Conservation (phyloP, 2,888 invertebrate species). For the Camponotus fellah region DNA sequence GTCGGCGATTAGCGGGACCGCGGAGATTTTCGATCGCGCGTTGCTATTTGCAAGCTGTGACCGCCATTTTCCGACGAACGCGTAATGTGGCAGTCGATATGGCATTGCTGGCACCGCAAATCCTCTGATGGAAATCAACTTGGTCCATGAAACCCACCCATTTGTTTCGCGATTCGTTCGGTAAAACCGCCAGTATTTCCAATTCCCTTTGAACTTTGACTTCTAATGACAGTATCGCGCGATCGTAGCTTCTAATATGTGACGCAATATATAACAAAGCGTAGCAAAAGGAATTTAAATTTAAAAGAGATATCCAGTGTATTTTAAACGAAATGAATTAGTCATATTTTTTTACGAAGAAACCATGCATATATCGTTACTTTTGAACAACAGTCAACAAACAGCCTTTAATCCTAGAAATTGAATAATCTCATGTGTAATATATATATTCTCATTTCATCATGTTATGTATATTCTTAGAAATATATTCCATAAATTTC, state of each 20-base stretch:
- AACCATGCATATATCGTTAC: neutral
- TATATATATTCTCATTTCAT: neutral
- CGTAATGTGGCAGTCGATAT: slow-evolving; percentile 28
- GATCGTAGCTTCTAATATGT: neutral
- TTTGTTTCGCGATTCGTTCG: slow-evolving; percentile 22
- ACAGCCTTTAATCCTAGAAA: slow-evolving; percentile 2
- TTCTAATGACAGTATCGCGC: slow-evolving; percentile 17
- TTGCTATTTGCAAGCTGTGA: neutral
- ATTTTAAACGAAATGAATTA: neutral
- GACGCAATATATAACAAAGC: neutral
- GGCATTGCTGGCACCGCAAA: slow-evolving; percentile 33
- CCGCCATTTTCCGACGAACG: slow-evolving; percentile 35
- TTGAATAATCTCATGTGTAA: neutral
- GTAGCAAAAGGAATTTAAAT: neutral
- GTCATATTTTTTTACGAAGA: neutral
- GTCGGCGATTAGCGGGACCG: slow-evolving; percentile 22
- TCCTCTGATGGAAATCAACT: slow-evolving; percentile 48
- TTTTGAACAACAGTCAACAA: neutral
- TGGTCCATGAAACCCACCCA: slow-evolving; percentile 15
- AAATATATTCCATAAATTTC: neutral
- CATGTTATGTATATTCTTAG: neutral
- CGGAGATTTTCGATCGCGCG: slow-evolving; percentile 30
- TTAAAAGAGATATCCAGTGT: neutral
- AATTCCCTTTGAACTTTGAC: slow-evolving; percentile 20
- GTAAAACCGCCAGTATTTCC: neutral